These are phyloP conservation scores for Siniperca obscura DNA, from an alignment of 2,797 vertebrate genomes.

Conservation along the genomic window DNA sequence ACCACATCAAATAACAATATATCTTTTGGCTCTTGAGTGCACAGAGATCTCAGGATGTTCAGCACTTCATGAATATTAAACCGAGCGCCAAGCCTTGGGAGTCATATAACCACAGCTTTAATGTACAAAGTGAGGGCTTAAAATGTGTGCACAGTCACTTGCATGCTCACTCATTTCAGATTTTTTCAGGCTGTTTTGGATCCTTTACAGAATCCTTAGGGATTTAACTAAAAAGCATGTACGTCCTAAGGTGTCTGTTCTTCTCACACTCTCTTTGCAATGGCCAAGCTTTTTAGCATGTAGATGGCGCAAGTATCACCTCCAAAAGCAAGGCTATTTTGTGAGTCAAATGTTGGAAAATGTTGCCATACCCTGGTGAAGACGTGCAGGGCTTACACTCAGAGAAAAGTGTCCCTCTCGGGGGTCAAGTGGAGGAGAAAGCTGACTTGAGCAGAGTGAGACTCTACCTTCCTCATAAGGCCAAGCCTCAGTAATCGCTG, in stretches of 20 bases:
- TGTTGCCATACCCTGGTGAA: slow-evolving; percentile 37
- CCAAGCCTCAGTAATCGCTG: not conserved
- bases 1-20: slow-evolving; percentile 51
- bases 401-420: slow-evolving; percentile 28
- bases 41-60: slow-evolving; percentile 46
- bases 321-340: slow-evolving; percentile 51
- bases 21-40: slow-evolving; percentile 37
- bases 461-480: not conserved
- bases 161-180: slow-evolving; percentile 34
- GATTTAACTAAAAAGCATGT: slow-evolving; percentile 52
- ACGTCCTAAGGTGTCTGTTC: slow-evolving; percentile 27
- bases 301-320: slow-evolving; percentile 29
- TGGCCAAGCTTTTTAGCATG: slow-evolving; percentile 64
- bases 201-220: slow-evolving; percentile 39
- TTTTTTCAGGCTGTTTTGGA: slow-evolving; percentile 54
- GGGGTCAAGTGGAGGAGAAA: slow-evolving; percentile 45
- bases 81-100: slow-evolving; percentile 56
- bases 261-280: slow-evolving; percentile 5
- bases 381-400: slow-evolving; percentile 46
- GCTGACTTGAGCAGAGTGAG: slow-evolving; percentile 19
- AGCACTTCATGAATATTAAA: slow-evolving; percentile 74
- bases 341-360: slow-evolving; percentile 66
- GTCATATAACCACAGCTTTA: slow-evolving; percentile 51
- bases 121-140: slow-evolving; percentile 46
- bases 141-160: slow-evolving; percentile 38